Conservation (phyloP, 2,888 invertebrate genomes). For the Drosophila limbata region DNA sequence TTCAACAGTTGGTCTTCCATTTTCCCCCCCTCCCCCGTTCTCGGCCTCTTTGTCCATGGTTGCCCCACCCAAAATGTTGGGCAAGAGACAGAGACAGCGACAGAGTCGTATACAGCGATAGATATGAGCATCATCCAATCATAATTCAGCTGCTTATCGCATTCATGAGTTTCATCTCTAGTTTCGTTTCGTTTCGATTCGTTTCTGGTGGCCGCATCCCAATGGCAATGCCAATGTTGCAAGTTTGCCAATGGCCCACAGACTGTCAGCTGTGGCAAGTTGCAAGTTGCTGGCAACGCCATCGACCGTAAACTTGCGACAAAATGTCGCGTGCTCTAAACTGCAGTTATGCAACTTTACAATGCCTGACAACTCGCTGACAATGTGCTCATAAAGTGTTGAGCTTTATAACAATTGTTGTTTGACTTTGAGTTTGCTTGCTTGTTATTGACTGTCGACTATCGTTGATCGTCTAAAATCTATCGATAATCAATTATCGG, state of each 20-base stretch:
- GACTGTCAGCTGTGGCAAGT: constrained; percentile 24
- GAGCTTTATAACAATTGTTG: constrained; percentile 62
- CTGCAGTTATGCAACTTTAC: constrained; percentile 80
- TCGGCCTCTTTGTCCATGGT: not conserved
- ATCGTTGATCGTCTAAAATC: constrained; percentile 1
- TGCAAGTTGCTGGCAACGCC: constrained; percentile 32
- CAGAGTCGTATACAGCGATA: constrained; percentile 43
- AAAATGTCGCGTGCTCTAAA: constrained; percentile 81
- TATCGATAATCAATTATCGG: not conserved
- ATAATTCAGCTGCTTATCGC: constrained; percentile 75
- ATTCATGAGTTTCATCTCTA: constrained; percentile 62
- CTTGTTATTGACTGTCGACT: constrained; percentile 12
- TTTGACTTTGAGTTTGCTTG: not conserved
- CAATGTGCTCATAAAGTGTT: constrained; percentile 61
- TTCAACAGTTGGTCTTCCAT: not conserved
- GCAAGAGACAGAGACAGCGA: not conserved
- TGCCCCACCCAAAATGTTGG: constrained; percentile 15
- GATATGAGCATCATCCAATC: constrained; percentile 71
- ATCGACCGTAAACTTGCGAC: constrained; percentile 77
- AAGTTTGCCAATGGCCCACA: constrained; percentile 15
- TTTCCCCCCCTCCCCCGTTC: not conserved
- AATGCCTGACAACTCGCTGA: constrained; percentile 75
- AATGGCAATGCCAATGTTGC: constrained; percentile 6
- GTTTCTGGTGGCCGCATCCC: constrained; percentile 43
- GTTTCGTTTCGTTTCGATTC: constrained; percentile 47